Conservation (phyloP, 2,888 invertebrate species). For the Acheta domesticus region DNA sequence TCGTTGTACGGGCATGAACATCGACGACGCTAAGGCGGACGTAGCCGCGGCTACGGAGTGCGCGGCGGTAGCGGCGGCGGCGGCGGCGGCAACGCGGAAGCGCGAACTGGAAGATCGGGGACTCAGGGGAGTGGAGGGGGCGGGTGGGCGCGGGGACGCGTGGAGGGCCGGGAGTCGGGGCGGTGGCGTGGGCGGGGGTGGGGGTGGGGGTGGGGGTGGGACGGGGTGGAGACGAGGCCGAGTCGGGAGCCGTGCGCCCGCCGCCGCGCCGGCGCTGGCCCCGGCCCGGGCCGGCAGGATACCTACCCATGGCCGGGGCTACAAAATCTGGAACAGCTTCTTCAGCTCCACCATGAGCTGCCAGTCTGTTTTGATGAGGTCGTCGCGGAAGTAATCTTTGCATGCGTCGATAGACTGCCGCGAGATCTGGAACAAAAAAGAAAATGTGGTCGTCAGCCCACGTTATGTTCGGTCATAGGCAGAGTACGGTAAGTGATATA, state of each 20-base stretch:
- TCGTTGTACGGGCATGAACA: slow-evolving; percentile 22
- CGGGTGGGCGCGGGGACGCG: slow-evolving; percentile 21
- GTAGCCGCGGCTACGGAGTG: neutral
- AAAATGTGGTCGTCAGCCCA: slow-evolving; percentile 24
- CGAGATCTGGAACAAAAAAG: slow-evolving; percentile 72
- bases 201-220: neutral
- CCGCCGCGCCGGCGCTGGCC: slow-evolving; percentile 32
- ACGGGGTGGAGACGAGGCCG: slow-evolving; percentile 23
- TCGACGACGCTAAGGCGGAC: neutral
- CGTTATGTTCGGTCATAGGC: too few species aligned
- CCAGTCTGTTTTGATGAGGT: slow-evolving; percentile 96
- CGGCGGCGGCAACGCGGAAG: neutral
- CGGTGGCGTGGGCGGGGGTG: neutral
- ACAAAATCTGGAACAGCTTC: slow-evolving; percentile 93
- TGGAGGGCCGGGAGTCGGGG: neutral
- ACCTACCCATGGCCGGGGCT: slow-evolving; percentile 42
- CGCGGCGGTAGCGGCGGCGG: slow-evolving; percentile 3
- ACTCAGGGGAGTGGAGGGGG: neutral
- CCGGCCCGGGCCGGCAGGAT: slow-evolving; percentile 36
- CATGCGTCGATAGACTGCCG: slow-evolving; percentile 98
- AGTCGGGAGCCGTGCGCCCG: neutral
- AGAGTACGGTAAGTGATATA: too few species aligned
- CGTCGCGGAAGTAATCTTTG: slow-evolving; percentile 98
- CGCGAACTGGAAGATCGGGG: slow-evolving; percentile 21
- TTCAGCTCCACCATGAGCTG: slow-evolving; percentile 97